phyloP scores from a whole-genome alignment of 2,113 vertebrate genomes.

The Vireo altiloquus region DNA sequence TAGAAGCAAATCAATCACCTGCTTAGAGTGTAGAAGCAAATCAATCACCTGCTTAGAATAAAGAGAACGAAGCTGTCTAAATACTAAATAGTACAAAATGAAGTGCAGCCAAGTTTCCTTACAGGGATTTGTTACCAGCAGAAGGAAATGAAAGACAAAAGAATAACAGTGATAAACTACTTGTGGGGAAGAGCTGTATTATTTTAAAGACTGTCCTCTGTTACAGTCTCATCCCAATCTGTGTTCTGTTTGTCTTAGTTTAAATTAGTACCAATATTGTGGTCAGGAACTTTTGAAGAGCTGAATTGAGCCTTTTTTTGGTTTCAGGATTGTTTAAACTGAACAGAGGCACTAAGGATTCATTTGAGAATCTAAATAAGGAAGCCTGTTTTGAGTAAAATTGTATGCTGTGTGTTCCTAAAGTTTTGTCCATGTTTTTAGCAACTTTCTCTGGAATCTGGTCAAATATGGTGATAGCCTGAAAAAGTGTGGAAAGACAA shows the following conservation, averaged over 20 bases:
- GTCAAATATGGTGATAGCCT: background rate
- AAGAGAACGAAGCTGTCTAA: background rate
- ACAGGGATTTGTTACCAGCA: background rate
- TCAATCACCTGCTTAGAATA: background rate
- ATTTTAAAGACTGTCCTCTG: background rate
- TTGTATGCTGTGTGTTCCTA: background rate
- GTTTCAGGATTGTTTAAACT: background rate
- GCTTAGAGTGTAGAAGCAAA: background rate
- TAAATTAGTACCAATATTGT: background rate
- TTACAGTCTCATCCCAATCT: background rate
- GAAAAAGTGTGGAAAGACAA: background rate
- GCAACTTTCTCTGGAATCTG: background rate
- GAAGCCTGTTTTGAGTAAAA: background rate
- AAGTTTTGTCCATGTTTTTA: background rate
- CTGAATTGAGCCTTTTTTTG: background rate
- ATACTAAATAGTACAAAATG: background rate
- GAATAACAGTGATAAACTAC: background rate
- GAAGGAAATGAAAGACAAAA: background rate
- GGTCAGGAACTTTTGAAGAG: background rate
- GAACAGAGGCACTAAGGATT: background rate
- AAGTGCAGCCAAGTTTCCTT: background rate
- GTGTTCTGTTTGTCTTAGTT: background rate
- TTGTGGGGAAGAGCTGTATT: background rate
- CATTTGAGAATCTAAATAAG: background rate
- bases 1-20: background rate